These are phyloP conservation scores for Bombyx huttoni DNA, from an alignment of 2,888 invertebrate species.

Conservation along the genomic window DNA sequence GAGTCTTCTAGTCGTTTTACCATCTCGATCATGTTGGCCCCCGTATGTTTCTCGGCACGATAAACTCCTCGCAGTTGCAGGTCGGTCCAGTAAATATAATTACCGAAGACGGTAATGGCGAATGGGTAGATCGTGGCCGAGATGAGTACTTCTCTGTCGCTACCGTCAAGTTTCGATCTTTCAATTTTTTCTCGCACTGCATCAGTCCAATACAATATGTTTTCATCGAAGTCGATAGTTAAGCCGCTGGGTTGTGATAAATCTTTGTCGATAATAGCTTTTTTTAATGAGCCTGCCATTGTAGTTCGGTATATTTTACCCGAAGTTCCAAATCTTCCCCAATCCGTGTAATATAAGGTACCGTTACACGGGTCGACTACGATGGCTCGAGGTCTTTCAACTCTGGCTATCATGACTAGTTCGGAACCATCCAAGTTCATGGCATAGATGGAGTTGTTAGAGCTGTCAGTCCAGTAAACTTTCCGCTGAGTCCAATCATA, in stretches of 20 bases:
- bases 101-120: slow-evolving; percentile 90
- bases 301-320: slow-evolving; percentile 96
- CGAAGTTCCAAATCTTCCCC: slow-evolving; percentile 93
- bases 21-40: slow-evolving; percentile 94
- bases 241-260: slow-evolving; percentile 96
- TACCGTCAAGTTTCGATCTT: slow-evolving; percentile 89
- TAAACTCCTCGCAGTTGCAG: slow-evolving; percentile 94
- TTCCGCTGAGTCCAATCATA: slow-evolving; percentile 99
- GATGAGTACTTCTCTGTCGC: slow-evolving; percentile 85
- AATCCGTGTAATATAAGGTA: slow-evolving; percentile 94
- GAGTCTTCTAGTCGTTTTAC: slow-evolving; percentile 94
- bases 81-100: slow-evolving; percentile 98
- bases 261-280: slow-evolving; percentile 90
- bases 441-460: slow-evolving; percentile 93
- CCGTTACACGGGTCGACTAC: slow-evolving; percentile 98
- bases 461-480: slow-evolving; percentile 97
- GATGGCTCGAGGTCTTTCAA: slow-evolving; percentile 94
- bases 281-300: slow-evolving; percentile 95
- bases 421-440: slow-evolving; percentile 93
- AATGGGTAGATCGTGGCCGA: slow-evolving; percentile 96
- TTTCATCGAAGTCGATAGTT: slow-evolving; percentile 95
- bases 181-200: slow-evolving; percentile 97
- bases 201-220: slow-evolving; percentile 97
- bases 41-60: slow-evolving; percentile 96
- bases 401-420: slow-evolving; percentile 92